These are phyloP conservation scores for Dioctria rufipes DNA, from an alignment of 2,888 invertebrate genomes.

Conservation along the genomic window DNA sequence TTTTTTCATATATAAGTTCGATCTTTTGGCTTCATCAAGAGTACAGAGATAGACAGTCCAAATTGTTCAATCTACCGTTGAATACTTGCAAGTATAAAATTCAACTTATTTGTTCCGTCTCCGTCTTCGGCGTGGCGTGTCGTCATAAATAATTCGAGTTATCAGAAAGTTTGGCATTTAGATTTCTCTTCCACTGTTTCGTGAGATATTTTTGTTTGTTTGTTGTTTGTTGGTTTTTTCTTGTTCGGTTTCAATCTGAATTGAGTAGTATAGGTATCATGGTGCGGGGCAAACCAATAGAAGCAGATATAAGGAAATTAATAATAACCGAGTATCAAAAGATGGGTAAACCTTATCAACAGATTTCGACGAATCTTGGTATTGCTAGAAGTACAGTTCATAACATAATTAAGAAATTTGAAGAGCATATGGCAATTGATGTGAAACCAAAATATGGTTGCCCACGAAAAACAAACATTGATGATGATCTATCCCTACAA, in stretches of 20 bases:
- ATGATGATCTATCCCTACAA: slow-evolving; percentile 14
- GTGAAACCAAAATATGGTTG: slow-evolving; percentile 11
- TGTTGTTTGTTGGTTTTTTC: neutral
- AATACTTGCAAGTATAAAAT: neutral
- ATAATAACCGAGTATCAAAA: slow-evolving; percentile 18
- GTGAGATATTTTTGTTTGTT: neutral
- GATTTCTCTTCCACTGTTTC: neutral
- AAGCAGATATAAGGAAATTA: slow-evolving; percentile 15
- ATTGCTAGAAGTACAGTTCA: slow-evolving; percentile 27
- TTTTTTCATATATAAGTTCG: slow-evolving; percentile 8
- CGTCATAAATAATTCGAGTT: neutral
- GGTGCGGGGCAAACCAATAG: slow-evolving; percentile 35
- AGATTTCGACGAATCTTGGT: slow-evolving; percentile 29
- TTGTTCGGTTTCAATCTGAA: neutral
- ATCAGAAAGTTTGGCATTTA: neutral
- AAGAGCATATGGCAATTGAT: slow-evolving; percentile 26
- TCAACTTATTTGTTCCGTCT: too few relatives aligned
- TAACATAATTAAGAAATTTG: slow-evolving; percentile 27
- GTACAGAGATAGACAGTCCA: slow-evolving; percentile 16
- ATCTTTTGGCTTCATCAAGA: slow-evolving; percentile 6
- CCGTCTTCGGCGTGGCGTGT: too few relatives aligned
- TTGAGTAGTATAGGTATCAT: neutral
- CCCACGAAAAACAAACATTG: slow-evolving; percentile 7
- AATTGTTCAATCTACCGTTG: slow-evolving; percentile 38
- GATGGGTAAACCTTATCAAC: slow-evolving; percentile 33